Base-by-base conservation (phyloP, 1,140 invertebrate species). In the Plutomurus gul region DNA sequence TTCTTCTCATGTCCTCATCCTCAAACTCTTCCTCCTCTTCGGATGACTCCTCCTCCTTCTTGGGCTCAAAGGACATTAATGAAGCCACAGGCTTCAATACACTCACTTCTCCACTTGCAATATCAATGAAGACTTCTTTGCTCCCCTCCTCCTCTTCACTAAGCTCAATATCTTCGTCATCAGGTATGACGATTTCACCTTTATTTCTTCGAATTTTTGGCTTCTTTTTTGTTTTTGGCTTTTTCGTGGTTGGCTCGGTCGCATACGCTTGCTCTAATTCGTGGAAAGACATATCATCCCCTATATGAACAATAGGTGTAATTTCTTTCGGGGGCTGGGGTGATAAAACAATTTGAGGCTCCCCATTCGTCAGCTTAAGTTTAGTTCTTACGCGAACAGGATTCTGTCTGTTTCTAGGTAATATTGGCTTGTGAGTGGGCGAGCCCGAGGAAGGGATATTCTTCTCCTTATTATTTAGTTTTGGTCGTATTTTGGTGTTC, bases 81-180 rank as follows among this genome's bases (percentile, higher is more conserved):
- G 36, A 36, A 4, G 73, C 82, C 39, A 84, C 77, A 30, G 78
- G 60, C 33, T 84, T 84, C n/a, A 71, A n/a, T 10, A 84, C 78
- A 65, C 79, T 82, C 1, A 84, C 81, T 43, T 84, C 82, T 8
- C 82, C 82, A 60, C 71, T 84, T 13, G 70, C 80, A 51, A 84
- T 77, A 30, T 84, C 82, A 49, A 84, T 80, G 33, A 82, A 84
- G n/a, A 84, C 73, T 30, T 82, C 81, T 25, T 51, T 27, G 8
- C 25, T 36, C 16, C 71, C 73, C 20, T 75, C 75, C 0, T 73
- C 76, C 16, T 65, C 75, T n/a, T 80, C 75, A 33, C 70, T 74
- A 27, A 49, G 39, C n/a, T 77, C 74, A 22, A 70, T 36, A n/a
- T 74, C 70, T 37, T 46, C 40, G 27, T 77, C 56, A n/a, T 71